Conservation (phyloP, 2,888 invertebrate genomes). For the Lasioglossum villosulum region DNA sequence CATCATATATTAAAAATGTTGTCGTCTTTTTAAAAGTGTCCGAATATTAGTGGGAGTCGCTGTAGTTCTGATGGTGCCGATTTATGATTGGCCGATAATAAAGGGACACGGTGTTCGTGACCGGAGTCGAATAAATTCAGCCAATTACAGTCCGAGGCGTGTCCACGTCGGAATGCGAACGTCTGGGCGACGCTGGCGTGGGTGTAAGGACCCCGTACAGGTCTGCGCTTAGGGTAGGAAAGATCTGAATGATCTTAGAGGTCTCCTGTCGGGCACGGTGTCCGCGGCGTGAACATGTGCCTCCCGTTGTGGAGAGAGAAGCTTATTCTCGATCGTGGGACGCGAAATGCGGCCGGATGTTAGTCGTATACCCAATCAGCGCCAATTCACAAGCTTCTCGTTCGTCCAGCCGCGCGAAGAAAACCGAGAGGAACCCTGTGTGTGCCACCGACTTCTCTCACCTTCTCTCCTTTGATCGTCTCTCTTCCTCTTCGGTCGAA, state of each 20-base stretch:
- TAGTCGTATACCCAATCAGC: constrained; percentile 78
- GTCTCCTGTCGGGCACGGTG: not conserved
- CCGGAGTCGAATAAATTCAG: not conserved
- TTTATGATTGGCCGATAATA: not conserved
- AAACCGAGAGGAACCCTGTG: not conserved
- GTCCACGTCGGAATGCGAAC: not conserved
- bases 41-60: too few relatives aligned
- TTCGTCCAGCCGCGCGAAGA: not conserved
- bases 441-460: not conserved
- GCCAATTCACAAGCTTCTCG: constrained; percentile 75
- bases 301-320: constrained; percentile 44
- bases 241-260: not conserved
- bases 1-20: too few relatives aligned
- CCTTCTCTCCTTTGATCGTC: not conserved
- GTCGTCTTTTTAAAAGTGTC: too few relatives aligned
- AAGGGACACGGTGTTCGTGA: not conserved
- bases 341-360: constrained; percentile 78
- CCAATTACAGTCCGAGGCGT: not conserved
- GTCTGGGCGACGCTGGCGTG: not conserved
- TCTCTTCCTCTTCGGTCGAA: not conserved
- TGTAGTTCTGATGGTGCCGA: not conserved
- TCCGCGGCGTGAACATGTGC: not conserved
- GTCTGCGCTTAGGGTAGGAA: not conserved
- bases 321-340: constrained; percentile 69
- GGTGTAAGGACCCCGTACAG: not conserved